A percentile compares a stretch with the other conserved stretches of the same genome.
Conservation (phyloP, 2,888 invertebrate species). For the Microplitis deprimator region DNA sequence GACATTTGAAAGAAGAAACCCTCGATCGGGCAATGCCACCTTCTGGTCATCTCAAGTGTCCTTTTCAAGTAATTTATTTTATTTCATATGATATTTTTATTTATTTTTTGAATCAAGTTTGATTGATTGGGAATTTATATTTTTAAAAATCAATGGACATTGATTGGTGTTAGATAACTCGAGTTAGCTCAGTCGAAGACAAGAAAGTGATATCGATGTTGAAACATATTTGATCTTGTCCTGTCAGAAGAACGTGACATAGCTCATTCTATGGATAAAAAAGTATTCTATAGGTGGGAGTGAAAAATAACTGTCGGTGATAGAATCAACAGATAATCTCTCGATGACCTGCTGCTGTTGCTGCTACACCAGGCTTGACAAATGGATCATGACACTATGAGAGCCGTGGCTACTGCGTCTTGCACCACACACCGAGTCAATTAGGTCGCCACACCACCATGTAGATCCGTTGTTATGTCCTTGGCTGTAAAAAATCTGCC, state of each 20-base stretch:
- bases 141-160: not conserved
- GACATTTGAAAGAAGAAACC: conserved; percentile 37
- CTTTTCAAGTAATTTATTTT: not conserved
- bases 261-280: conserved; percentile 10
- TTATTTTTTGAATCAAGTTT: not conserved
- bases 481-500: conserved; percentile 29
- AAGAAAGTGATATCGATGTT: not conserved
- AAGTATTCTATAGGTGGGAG: not conserved
- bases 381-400: conserved; percentile 57
- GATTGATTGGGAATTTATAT: too few species aligned
- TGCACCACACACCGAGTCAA: conserved; percentile 43
- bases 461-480: conserved; percentile 35
- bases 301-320: conserved; percentile 9
- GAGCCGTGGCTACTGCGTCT: conserved; percentile 49
- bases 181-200: not conserved
- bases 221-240: not conserved
- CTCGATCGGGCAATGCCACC: conserved; percentile 32
- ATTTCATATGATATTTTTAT: not conserved
- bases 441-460: conserved; percentile 43
- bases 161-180: not conserved
- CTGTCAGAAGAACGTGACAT: not conserved
- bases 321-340: conserved; percentile 30
- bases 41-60: not conserved
- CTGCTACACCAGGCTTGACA: conserved; percentile 42
- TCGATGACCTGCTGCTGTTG: conserved; percentile 25